Evolutionary conservation across 1,140 invertebrate genomes (phyloP).

Genomic region (Zophobas atratus): DNA sequence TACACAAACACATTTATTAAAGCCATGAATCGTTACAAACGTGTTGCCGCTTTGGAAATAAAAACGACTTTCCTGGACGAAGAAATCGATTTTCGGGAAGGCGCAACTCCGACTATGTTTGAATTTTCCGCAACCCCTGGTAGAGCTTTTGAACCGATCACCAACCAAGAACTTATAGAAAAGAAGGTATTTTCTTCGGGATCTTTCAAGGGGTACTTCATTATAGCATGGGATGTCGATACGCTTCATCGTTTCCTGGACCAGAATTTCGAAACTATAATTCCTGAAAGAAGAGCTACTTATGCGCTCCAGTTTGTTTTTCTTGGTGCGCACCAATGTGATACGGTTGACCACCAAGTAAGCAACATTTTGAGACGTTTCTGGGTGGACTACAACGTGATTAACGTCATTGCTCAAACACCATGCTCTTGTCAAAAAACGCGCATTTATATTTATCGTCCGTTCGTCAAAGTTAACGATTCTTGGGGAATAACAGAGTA

Average conservation of each 20-base stretch:
- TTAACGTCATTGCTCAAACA: slow-evolving; percentile 9
- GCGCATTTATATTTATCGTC: neutral
- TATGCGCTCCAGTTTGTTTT: neutral
- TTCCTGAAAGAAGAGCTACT: neutral
- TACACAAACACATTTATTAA: neutral
- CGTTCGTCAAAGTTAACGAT: neutral
- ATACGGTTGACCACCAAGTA: neutral
- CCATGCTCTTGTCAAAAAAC: neutral
- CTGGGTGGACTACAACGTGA: slow-evolving; percentile 8
- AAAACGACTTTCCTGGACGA: neutral
- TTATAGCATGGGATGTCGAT: no score
- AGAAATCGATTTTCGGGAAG: no score
- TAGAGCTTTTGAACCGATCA: neutral
- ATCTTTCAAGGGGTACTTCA: neutral
- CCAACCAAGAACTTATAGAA: neutral
- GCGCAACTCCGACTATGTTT: no score
- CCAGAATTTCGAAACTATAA: neutral
- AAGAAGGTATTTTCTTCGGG: neutral
- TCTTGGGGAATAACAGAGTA: neutral
- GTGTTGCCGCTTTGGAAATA: neutral
- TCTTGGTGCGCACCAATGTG: neutral
- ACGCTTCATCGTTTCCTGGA: neutral
- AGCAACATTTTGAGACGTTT: neutral
- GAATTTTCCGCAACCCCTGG: no score
- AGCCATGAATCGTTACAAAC: neutral